Evolutionary conservation across 2,888 invertebrate genomes (phyloP), one percentile per base, ranked within the genome.

Genomic region (Octodonta nipae): DNA sequence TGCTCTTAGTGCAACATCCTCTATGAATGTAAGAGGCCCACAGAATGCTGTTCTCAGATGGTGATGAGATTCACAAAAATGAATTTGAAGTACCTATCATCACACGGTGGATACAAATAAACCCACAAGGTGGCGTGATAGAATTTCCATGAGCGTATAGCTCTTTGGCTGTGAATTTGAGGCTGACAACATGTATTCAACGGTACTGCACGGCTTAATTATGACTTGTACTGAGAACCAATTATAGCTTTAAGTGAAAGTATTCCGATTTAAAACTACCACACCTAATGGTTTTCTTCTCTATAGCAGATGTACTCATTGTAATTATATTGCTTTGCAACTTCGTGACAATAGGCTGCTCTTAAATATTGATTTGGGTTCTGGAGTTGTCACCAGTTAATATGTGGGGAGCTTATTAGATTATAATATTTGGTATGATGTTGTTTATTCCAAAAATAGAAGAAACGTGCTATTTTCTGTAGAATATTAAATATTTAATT

Each of bases 401-500:
- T 84, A 87, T 0, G 91, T 91, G 28, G 95, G 95, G 40, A 92
- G 91, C 58, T 68, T 96, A 36, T 64, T 96, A 36, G 96, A 96
- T 55, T 93, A 96, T 63, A 91, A 92, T 60, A 81, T 92, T 54
- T 96, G 95, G 95, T 95, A 96, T 58, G 95, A 95, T 61, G 89
- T 95, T 31, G 77, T 88, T 13, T 77, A 95, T 25, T 82, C 82
- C 0, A 70, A 93, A 29, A 81, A 83, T 56, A 67, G 80, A 3
- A 75, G 84, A 15, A 80, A 87, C 50, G 71, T 95, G 32, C 71
- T 84, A 28, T 85, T 96, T 61, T 88, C 89, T 0, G 93, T 96
- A n/a, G 96, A 96, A n/a, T n/a, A n/a, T n/a, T n/a, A n/a, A n/a
- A n/a, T n/a, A n/a, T n/a, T n/a, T n/a, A n/a, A n/a, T n/a, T n/a